Base-by-base conservation (phyloP, 2,113 vertebrate species). In the Ardeotis arabs region DNA sequence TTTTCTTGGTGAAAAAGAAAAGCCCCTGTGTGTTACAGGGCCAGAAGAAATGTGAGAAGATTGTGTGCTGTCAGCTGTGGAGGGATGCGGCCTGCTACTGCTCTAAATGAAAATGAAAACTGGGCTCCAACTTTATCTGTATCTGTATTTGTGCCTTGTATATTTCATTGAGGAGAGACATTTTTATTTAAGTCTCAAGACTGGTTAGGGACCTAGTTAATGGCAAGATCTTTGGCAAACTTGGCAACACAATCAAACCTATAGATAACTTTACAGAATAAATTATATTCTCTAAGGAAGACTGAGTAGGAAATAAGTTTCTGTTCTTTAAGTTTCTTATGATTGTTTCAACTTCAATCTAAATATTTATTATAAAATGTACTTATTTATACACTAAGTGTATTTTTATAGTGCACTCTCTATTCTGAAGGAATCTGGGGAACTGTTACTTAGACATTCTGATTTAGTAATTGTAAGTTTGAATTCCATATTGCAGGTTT, bases 31-130 rank as follows among this genome's bases (percentile, higher is more conserved):
- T 23, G 21, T 25, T 59, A 39, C 14, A 53, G 39, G 21, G 31
- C 10, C 10, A 47, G 44, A 56, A n/a, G 23, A 67, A 29, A 28
- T 29, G 37, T 35, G 21, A 31, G 27, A 77, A 81, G 37, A 25
- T 12, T 1, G 3, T 47, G 4, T 29, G 2, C 22, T 60, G 14
- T 47, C 39, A 52, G 1, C 20, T 35, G 18, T 37, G 29, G 9
- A 74, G 21, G 28, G 11, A 39, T 23, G 10, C 27, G 62, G 14
- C 63, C 27, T 28, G 55, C 35, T 74, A 33, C 28, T 1, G 1
- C 41, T 58, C n/a, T 50, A 47, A 85, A 50, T 47, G 25, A 28
- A 78, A 85, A 74, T 31, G 35, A 60, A 82, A 84, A 41, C 33
- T 37, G 41, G 11, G 14, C 33, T 88, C 41, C 68, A 49, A 52